Conservation (phyloP, 2,797 vertebrate genomes). For the Notoglanidium macrostoma region DNA sequence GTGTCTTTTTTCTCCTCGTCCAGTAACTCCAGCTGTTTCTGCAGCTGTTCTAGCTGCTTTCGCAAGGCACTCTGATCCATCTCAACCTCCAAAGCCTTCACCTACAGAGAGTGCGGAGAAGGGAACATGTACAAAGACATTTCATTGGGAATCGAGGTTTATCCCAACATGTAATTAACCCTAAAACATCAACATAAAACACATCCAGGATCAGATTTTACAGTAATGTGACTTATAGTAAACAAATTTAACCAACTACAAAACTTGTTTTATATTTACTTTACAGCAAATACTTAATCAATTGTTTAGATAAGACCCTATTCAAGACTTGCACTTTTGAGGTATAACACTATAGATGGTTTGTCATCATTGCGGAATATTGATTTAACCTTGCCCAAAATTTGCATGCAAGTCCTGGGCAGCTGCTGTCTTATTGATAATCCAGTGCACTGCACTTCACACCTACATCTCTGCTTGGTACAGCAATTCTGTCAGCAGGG, state of each 20-base stretch:
- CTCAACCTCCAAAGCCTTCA: slow-evolving; percentile 70
- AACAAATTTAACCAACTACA: neutral
- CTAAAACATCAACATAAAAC: neutral
- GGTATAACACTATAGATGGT: neutral
- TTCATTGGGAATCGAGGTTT: neutral
- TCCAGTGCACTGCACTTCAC: slow-evolving; percentile 5
- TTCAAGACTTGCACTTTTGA: neutral
- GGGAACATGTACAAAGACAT: neutral
- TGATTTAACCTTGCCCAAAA: slow-evolving; percentile 31
- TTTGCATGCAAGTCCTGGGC: slow-evolving; percentile 5
- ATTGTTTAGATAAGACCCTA: neutral
- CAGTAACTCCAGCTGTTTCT: slow-evolving; percentile 75
- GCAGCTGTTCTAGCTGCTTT: slow-evolving; percentile 70
- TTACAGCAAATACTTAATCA: neutral
- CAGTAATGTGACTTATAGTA: neutral
- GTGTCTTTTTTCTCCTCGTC: slow-evolving; percentile 78
- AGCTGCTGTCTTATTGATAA: slow-evolving; percentile 34
- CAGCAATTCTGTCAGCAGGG: slow-evolving; percentile 13
- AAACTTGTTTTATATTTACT: neutral
- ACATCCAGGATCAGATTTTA: neutral
- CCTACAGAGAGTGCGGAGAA: slow-evolving; percentile 57
- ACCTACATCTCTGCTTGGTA: slow-evolving; percentile 8
- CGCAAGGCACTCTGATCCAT: slow-evolving; percentile 68
- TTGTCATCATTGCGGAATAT: slow-evolving; percentile 28
- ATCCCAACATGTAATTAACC: neutral